Evolutionary conservation across 2,888 invertebrate genomes (phyloP), one percentile per base, ranked within the genome.

Genomic region (Aphidius colemani): DNA sequence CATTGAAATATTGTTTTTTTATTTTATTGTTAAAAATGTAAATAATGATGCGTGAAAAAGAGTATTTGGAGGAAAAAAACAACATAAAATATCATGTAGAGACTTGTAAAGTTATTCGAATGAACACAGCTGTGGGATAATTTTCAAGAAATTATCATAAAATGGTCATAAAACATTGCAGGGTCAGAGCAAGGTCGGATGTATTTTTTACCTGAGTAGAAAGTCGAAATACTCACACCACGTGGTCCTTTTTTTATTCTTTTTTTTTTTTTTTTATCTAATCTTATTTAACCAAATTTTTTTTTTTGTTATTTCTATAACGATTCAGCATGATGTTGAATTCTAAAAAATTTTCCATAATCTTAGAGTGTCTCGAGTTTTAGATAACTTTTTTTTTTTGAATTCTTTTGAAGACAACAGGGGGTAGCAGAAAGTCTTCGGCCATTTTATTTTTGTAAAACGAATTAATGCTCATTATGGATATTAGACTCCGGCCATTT

Each of bases 401-500:
- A 7, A 40, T 45, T 41, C 9, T 46, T 39, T 48, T 3, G 13
- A 9, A 11, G 9, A 30, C 30, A 30, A 30, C 30, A 30, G 18
- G 43, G 39, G 59, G 57, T 59, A 55, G 50, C 45, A 40, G 51
- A 60, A 39, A 41, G 48, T 44, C 46, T 50, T 58, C 72, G 68
- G 74, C 73, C 74, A 77, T 78, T 72, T 76, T 74, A 30, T 30
- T 5, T 67, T 64, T 46, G 11, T 64, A 69, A 72, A 68, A 71
- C 69, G 72, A 75, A 77, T 78, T 77, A 76, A 75, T 77, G 74
- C 71, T 78, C 75, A 76, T 79, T 79, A 76, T 77, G 75, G 72
- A 77, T 75, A 77, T 77, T 72, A 74, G 72, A 69, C 67, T 69
- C 68, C 64, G 70, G 70, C 67, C 70, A 77, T 78, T 79, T 74